Evolutionary conservation across 2,113 vertebrate genomes (phyloP).

Genomic region (Cyprinus carpio): DNA sequence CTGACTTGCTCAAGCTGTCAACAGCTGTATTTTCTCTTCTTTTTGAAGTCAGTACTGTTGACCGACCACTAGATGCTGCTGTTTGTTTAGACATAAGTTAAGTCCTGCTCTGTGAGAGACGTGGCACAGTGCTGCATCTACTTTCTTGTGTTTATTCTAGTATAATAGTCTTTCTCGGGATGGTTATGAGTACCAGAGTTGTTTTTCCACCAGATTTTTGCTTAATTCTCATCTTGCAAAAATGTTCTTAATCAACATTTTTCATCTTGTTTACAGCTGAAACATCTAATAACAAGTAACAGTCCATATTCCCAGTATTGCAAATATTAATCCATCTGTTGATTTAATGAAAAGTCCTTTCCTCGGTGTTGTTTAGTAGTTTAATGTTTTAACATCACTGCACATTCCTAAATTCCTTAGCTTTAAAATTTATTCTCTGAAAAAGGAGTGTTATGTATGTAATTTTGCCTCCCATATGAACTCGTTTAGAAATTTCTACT

Average conservation of each 20-base stretch:
- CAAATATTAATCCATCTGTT: background rate
- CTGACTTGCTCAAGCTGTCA: background rate
- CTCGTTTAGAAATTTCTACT: background rate
- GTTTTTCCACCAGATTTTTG: background rate
- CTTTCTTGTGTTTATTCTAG: constrained; percentile 12
- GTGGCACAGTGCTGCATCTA: background rate
- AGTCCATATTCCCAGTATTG: background rate
- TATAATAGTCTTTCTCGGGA: background rate
- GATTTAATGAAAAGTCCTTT: background rate
- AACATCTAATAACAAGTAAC: background rate
- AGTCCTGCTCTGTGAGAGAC: constrained; percentile 1
- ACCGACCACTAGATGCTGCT: constrained; percentile 1
- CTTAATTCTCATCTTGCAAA: background rate
- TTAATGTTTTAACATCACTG: background rate
- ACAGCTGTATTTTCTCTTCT: background rate
- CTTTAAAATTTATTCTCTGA: too few species aligned
- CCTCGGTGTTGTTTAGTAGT: too few species aligned
- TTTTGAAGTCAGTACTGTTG: background rate
- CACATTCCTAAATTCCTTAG: too few species aligned
- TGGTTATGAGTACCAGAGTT: background rate
- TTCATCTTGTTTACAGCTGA: too few species aligned
- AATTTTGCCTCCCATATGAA: background rate
- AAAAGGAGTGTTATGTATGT: too few species aligned
- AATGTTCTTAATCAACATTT: background rate
- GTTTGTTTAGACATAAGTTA: background rate